Percentiles rank a stretch among this genome's conserved stretches.
These are phyloP conservation scores for Octomys mimax DNA, from an alignment of 2,797 vertebrate species.

Conservation along the genomic window DNA sequence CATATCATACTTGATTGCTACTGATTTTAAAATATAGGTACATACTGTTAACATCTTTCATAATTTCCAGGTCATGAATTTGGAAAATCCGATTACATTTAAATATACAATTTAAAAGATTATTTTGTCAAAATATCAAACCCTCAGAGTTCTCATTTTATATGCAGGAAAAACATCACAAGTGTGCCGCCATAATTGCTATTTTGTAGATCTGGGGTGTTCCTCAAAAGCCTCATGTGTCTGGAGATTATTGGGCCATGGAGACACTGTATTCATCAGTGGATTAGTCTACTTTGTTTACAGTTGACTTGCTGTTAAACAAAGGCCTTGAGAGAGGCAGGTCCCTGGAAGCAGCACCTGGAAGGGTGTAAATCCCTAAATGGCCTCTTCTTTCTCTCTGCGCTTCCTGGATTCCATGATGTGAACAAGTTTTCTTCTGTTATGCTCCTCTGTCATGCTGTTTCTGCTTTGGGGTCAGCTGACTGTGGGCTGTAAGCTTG, in stretches of 20 bases:
- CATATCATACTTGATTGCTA: background rate
- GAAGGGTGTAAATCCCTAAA: background rate
- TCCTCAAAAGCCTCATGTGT: background rate
- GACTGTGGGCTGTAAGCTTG: background rate
- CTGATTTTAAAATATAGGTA: background rate
- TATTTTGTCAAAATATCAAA: background rate
- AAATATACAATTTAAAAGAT: background rate
- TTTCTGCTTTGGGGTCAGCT: background rate
- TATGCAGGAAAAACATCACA: background rate
- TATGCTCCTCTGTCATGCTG: background rate
- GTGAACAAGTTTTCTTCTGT: background rate
- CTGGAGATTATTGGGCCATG: background rate
- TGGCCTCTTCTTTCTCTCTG: background rate
- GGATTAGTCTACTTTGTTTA: background rate
- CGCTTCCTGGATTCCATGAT: background rate
- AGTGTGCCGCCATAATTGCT: background rate
- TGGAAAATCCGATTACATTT: background rate
- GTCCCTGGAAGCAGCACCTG: background rate
- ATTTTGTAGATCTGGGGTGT: background rate
- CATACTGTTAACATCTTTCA: background rate
- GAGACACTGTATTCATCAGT: background rate
- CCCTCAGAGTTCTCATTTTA: background rate
- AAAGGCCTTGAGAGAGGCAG: background rate
- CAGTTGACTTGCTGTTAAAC: background rate
- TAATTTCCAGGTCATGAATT: background rate